Conservation (phyloP, 2,797 vertebrate species). For the Pyrrhura leucotis region DNA sequence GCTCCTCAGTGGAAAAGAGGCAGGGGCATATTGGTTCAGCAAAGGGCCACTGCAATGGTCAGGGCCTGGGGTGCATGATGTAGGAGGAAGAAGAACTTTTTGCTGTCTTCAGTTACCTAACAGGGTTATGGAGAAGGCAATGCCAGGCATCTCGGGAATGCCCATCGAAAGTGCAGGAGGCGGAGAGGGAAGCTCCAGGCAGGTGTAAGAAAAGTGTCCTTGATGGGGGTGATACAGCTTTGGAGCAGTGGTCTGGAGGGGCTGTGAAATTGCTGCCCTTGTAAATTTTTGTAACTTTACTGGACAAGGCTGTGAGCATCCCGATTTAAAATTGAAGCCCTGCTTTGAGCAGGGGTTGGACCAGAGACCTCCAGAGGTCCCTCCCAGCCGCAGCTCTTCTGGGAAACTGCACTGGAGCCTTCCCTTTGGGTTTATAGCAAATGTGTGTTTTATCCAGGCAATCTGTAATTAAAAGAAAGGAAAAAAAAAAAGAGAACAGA, state of each 20-base stretch:
- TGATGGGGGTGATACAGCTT: background rate
- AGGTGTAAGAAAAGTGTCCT: background rate
- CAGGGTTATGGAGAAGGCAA: background rate
- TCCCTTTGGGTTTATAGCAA: background rate
- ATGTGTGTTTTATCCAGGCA: background rate
- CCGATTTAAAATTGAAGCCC: background rate
- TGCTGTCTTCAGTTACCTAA: background rate
- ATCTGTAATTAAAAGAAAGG: background rate
- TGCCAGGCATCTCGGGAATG: background rate
- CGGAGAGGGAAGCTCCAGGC: background rate
- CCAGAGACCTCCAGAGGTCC: background rate
- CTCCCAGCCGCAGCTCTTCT: background rate
- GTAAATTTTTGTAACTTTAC: background rate
- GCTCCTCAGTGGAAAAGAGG: background rate
- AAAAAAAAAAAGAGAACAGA: background rate
- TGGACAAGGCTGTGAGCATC: background rate
- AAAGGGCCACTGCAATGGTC: background rate
- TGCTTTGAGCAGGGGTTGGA: background rate
- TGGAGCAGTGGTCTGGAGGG: fast-evolving
- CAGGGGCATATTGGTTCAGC: background rate
- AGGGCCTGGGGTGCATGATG: fast-evolving
- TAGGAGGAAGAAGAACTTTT: background rate
- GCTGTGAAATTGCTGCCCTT: background rate
- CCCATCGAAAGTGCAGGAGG: background rate
- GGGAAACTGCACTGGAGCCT: background rate